Percentiles rank a stretch among this genome's conserved stretches.
Conservation (phyloP, 2,113 vertebrate species). For the Paralichthys olivaceus region DNA sequence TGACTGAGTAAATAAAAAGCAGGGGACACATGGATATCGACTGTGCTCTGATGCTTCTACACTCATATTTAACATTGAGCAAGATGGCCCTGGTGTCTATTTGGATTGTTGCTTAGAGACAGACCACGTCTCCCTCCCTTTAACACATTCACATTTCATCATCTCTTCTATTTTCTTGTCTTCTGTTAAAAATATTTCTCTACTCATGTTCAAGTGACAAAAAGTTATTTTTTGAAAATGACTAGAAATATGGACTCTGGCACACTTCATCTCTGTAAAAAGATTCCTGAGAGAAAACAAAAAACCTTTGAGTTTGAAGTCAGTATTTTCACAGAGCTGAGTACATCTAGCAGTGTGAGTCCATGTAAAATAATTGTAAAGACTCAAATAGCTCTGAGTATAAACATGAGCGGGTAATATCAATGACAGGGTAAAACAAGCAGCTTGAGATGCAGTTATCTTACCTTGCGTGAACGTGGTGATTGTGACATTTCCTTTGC, state of each 20-base stretch:
- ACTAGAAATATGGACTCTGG: conserved; percentile 45
- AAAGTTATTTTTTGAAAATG: conserved; percentile 27
- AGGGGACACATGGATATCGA: conserved; percentile 36
- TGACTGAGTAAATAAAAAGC: conserved; percentile 57
- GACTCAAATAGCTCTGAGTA: conserved; percentile 6
- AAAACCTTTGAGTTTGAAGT: conserved; percentile 37
- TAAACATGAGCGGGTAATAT: conserved; percentile 11
- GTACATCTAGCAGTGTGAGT: conserved; percentile 27
- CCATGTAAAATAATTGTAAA: conserved; percentile 40
- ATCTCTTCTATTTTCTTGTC: conserved; percentile 19
- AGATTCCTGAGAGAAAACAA: conserved; percentile 53
- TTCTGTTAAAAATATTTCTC: background rate
- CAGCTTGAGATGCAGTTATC: conserved; percentile 17
- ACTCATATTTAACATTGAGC: conserved; percentile 44
- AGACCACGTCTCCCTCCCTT: background rate
- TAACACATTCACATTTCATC: conserved; percentile 31
- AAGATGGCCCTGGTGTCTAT: conserved; percentile 23
- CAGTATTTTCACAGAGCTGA: conserved; percentile 38
- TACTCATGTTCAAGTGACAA: conserved; percentile 4
- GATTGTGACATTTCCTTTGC: conserved; percentile 91
- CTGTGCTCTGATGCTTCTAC: conserved; percentile 11
- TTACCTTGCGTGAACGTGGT: conserved; percentile 94
- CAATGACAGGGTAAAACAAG: conserved; percentile 23
- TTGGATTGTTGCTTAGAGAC: conserved; percentile 30
- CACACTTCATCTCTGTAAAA: conserved; percentile 54